phyloP scores from a whole-genome alignment of 2,888 invertebrate species.

The Chrysotoxum bicinctum region DNA sequence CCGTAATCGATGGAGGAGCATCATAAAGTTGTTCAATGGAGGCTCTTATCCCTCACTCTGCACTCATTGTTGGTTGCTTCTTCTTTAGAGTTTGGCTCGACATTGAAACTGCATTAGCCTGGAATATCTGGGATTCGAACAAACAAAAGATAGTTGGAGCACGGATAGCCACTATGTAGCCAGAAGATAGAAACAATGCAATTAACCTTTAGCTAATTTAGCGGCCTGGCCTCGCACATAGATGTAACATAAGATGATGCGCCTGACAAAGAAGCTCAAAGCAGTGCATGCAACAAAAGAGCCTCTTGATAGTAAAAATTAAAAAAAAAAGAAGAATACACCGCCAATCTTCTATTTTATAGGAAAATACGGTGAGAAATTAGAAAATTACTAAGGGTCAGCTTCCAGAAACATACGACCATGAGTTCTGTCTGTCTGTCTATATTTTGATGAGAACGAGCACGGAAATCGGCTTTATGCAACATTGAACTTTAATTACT shows the following conservation, averaged over 20 bases:
- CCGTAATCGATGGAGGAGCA: slow-evolving; percentile 64
- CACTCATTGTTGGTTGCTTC: neutral
- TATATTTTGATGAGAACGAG: slow-evolving; percentile 20
- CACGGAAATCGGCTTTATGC: slow-evolving; percentile 63
- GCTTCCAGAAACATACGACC: slow-evolving; percentile 55
- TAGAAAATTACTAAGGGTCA: slow-evolving; percentile 67
- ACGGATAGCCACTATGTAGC: slow-evolving; percentile 58
- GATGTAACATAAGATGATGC: slow-evolving; percentile 58
- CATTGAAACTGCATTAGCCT: slow-evolving; percentile 68
- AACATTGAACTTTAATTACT: slow-evolving; percentile 67
- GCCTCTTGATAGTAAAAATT: neutral
- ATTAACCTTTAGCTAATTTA: slow-evolving; percentile 72
- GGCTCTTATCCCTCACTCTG: neutral
- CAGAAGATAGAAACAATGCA: slow-evolving; percentile 65
- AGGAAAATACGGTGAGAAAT: slow-evolving; percentile 54
- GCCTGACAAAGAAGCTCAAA: slow-evolving; percentile 10
- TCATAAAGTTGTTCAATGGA: slow-evolving; percentile 56
- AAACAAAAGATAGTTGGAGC: slow-evolving; percentile 68
- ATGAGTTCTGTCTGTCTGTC: neutral
- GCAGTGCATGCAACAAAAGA: slow-evolving; percentile 38
- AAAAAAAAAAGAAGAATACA: slow-evolving; percentile 4
- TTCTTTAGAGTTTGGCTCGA: slow-evolving; percentile 22
- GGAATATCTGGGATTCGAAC: slow-evolving; percentile 34
- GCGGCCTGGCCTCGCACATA: slow-evolving; percentile 55
- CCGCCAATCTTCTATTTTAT: slow-evolving; percentile 9